These are phyloP conservation scores for Athripsodes cinereus DNA, from an alignment of 2,888 invertebrate genomes.

Conservation along the genomic window DNA sequence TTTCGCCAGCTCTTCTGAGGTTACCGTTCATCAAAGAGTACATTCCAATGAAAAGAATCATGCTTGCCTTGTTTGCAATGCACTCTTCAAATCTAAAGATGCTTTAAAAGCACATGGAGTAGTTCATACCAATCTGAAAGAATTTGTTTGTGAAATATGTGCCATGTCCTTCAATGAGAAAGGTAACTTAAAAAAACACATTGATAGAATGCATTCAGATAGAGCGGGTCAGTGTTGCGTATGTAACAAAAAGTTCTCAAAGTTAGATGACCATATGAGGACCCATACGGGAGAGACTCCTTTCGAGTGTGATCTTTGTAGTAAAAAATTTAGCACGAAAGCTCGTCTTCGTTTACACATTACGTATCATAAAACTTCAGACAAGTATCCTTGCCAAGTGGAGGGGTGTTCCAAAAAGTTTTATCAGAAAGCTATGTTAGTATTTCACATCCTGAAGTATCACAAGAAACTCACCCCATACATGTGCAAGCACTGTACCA, in stretches of 20 bases:
- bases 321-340: slow-evolving; percentile 37
- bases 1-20: slow-evolving; percentile 38
- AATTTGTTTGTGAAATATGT: slow-evolving; percentile 41
- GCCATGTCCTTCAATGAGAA: slow-evolving; percentile 22
- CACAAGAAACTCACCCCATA: slow-evolving; percentile 45
- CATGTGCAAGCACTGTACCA: slow-evolving; percentile 41
- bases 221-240: slow-evolving; percentile 37
- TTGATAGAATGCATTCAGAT: slow-evolving; percentile 22
- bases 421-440: slow-evolving; percentile 42
- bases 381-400: slow-evolving; percentile 42
- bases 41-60: slow-evolving; percentile 37
- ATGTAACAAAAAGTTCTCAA: slow-evolving; percentile 50
- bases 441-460: slow-evolving; percentile 45
- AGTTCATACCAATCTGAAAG: slow-evolving; percentile 40
- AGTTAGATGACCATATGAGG: slow-evolving; percentile 52
- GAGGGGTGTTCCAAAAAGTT: slow-evolving; percentile 43
- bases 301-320: slow-evolving; percentile 39
- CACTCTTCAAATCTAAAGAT: slow-evolving; percentile 18
- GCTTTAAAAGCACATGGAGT: slow-evolving; percentile 32
- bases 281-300: slow-evolving; percentile 53
- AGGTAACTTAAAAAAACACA: slow-evolving; percentile 22
- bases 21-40: slow-evolving; percentile 39
- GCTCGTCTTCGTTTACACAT: slow-evolving; percentile 41
- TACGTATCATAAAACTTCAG: slow-evolving; percentile 42
- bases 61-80: slow-evolving; percentile 17